Percentiles rank a stretch among this genome's conserved stretches.
These are phyloP conservation scores for Epicauta chinensis DNA, from an alignment of 1,140 invertebrate species.

Conservation along the genomic window DNA sequence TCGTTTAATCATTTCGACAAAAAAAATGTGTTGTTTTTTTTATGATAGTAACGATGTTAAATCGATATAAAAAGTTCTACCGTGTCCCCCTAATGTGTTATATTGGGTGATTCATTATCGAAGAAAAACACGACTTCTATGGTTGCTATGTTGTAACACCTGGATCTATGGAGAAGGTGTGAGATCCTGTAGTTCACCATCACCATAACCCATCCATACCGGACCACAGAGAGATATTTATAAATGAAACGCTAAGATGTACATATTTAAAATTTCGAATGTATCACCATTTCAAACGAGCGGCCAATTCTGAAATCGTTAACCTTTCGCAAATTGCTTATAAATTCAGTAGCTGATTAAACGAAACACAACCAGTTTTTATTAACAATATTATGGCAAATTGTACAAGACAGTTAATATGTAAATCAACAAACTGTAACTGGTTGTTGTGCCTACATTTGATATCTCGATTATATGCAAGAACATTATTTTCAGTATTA, in stretches of 20 bases:
- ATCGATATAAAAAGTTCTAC: constrained; percentile 23
- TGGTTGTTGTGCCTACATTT: too few species aligned
- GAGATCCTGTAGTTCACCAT: constrained; percentile 8
- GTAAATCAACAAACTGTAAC: too few species aligned
- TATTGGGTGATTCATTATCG: constrained; percentile 19
- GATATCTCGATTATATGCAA: too few species aligned
- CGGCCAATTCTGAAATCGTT: too few species aligned
- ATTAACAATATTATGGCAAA: too few species aligned
- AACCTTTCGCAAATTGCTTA: too few species aligned
- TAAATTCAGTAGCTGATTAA: too few species aligned
- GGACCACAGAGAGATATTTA: not conserved
- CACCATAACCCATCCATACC: not conserved
- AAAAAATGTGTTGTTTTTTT: constrained; percentile 2
- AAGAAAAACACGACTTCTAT: constrained; percentile 8
- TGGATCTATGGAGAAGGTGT: constrained; percentile 11
- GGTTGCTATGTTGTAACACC: constrained; percentile 9
- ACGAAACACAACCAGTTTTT: too few species aligned
- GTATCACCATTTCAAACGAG: too few species aligned
- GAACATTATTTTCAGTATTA: too few species aligned
- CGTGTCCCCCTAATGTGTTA: constrained; percentile 8
- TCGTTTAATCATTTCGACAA: constrained; percentile 16
- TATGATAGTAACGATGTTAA: constrained; percentile 27
- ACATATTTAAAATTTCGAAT: too few species aligned
- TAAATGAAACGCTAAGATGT: not conserved
- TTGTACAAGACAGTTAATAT: too few species aligned